Base-by-base conservation (phyloP, 2,113 vertebrate species). In the Sterrhoptilus dennistouni region DNA sequence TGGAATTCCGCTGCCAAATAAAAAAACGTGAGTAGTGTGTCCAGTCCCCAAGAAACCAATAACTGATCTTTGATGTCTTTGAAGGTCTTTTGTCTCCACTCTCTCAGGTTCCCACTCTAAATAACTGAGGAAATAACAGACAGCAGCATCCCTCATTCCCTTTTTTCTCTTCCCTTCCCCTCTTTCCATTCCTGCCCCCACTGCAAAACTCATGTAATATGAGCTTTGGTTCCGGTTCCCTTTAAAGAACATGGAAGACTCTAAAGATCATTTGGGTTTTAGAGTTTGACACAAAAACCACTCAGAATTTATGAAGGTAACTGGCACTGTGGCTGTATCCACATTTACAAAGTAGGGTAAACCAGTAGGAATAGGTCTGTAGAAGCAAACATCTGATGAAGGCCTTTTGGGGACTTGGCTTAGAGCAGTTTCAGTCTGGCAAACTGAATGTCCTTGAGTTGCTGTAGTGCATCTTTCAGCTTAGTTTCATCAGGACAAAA, bases 301-400 rank as follows among this genome's bases (percentile, higher is more conserved):
- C 24, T 40, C 6, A 15, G 29, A 54, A 40, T 40, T 7, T 49
- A 14, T 0, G 4, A 38, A 63, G 12, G 11, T 47, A 50, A 53
- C 17, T 47, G 78, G 25, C 29, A 5, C 14, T 63, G 8, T 60
- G 63, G 5, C 13, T 90, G 1, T 28, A 29, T 65, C 27, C 47
- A 21, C 6, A 11, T 36, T 33, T 28, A 31, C 10, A 8, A 13
- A 24, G n/a, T 21, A 56, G 20, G 6, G 9, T 0, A 0, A 64
- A 42, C 14, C 4, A 9, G 35, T 49, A 52, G 57, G 12, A 77
- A 57, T 5, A 27, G 20, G 13, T 66, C 24, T 80, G 19, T 40
- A n/a, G 44, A 52, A 60, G 49, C 29, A 50, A 76, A 50, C 9
- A 54, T 14, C 35, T 71, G 35, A 52, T 64, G 29, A 72, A 44